Base-by-base conservation (phyloP, 2,113 vertebrate genomes). In the Upupa epops region DNA sequence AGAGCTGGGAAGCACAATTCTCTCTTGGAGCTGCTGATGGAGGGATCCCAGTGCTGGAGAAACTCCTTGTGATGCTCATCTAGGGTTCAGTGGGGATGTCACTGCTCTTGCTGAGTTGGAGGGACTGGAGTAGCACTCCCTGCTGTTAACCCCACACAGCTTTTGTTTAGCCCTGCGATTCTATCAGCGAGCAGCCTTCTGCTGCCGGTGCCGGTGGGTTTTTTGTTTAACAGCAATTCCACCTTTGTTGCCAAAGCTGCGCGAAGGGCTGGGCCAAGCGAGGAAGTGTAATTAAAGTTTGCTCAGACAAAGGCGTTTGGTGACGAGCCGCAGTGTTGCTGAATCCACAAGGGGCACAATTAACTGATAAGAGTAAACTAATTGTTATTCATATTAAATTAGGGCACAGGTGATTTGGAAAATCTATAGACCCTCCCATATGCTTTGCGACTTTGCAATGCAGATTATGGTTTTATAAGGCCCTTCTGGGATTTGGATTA, bases 321-420 rank as follows among this genome's bases (percentile, higher is more conserved):
- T 77, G 92, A 93, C 73, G 80, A 95, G 77, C 59, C 21, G 88
- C 94, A 60, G 88, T 56, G 90, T 83, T 94, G 92, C 88, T 82
- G 95, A 97, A 96, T 92, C 89, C 94, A 71, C 95, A 86, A 96
- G 96, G 95, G 97, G 88, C 91, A 96, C 96, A 96, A 95, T 97
- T 96, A 97, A 94, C 95, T 96, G 96, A 96, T 97, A 96, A 97
- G 91, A 94, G 93, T 95, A 96, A 97, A 96, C 94, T 96, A 96
- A 96, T 96, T 97, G 97, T 96, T 97, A 96, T 98, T 97, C 97
- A 92, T 96, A 97, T 96, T 96, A 97, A 97, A 97, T 96, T 96
- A 97, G 96, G 96, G 94, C 96, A 97, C 97, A 96, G 96, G 96
- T 97, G 97, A 97, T 96, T 97, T 94, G 93, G 93, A 96, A 96